Base-by-base conservation (phyloP, 2,113 vertebrate species). In the Piprites chloris region DNA sequence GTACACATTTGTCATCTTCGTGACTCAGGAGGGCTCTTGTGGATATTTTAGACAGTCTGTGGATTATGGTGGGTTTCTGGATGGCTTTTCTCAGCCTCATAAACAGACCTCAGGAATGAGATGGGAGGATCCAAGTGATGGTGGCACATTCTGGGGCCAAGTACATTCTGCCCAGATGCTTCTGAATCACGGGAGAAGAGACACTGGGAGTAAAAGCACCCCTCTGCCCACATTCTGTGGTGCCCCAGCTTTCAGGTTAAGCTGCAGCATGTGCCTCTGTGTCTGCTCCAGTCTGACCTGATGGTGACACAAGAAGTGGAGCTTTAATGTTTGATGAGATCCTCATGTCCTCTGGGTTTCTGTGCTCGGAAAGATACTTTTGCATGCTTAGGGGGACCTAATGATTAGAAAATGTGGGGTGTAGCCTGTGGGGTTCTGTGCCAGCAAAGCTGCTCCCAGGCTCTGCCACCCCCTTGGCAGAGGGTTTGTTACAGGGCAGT, bases 41-140 rank as follows among this genome's bases (percentile, higher is more conserved):
- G 88, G 94, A 94, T 96, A 94, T 93, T 93, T 77, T 68, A 94
- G 86, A 89, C 62, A 53, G 52, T 35, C 76, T 8, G 0, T 35
- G 86, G 96, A 90, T 97, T 96, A 96, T 73, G 71, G 67, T 80
- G 77, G 79, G 85, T 62, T 78, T 74, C 28, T 32, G 46, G 66
- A 21, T 68, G 49, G 87, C 59, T 94, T 95, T 96, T 97, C 96
- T 96, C 95, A 96, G 90, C 85, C 85, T 86, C 92, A 11, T 96
- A 96, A 96, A 96, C 41, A 65, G 35, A 33, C 28, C 35, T 74
- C 11, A 52, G 7, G 90, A 88, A 83, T 59, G 67, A 85, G 84
- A n/a, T 49, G 21, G 87, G 65, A 71, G 74, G 74, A 81, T 86
- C 65, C 66, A 27, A 56, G 72, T 14, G 20, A 37, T 41, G 62